Base-by-base conservation (phyloP, 2,888 invertebrate species). In the Ceratothoa steindachneri region DNA sequence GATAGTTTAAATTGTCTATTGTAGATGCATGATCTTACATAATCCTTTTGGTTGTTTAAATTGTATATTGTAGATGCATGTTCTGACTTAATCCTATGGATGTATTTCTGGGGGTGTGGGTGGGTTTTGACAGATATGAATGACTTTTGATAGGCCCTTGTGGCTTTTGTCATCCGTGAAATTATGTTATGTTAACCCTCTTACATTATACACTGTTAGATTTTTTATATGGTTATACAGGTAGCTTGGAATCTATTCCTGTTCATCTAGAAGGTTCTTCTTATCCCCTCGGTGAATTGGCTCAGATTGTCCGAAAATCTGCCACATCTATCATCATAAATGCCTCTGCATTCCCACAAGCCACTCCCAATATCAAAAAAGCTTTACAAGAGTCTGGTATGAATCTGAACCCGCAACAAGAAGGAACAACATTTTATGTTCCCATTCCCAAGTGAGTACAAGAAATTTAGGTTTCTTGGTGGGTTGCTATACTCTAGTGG, bases 371-470 rank as follows among this genome's bases (percentile, higher is more conserved):
- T 41, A 91, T 91, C 4, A 81, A 95, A 30, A 89, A 90, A 82
- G 89, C 93, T 1, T 88, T 97, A 67, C 85, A 87, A 71, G 88
- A 88, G 51, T 93, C 94, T 75, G 95, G 95, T 9, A 89, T 97
- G 87, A 95, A 95, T 84, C 85, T 97, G 72, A 96, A 93, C 86
- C 95, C 96, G 0, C 96, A 97, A 83, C 95, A 95, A 84, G 97
- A 97, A 83, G 95, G 95, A 27, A 95, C 93, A 0, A 93, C 92
- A 1, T 85, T 97, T 67, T 96, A 89, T 84, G 88, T 97, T 69
- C 92, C 93, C 51, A 88, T 95, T 80, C 95, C 96, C 12, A 95
- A 94, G 90, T 90, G 87, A 86, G 86, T 83, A 19, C 29, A 28
- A 2, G 22, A 7, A 31, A 72, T 24, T 65, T 52, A 5, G 2